Evolutionary conservation across 2,113 vertebrate genomes (phyloP), one percentile per base, ranked within the genome.

Genomic region (Ibidorhyncha struthersii): DNA sequence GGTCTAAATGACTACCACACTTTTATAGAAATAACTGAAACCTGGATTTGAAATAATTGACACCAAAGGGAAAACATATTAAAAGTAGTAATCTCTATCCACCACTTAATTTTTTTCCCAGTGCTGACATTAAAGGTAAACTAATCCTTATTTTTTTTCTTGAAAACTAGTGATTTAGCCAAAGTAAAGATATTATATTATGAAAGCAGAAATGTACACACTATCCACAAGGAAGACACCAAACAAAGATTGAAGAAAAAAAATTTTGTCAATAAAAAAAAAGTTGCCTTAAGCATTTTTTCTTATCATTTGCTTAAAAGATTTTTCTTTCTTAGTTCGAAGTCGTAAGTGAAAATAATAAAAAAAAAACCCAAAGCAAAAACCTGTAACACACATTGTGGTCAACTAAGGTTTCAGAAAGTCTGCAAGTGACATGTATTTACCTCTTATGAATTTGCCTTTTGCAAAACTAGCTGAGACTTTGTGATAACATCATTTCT

Each of bases 21-120:
- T 97, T 97, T 97, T 95, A 93, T 18, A 98, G 93, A 97, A 98
- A 97, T 97, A 97, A 95, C 71, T 94, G 70, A 96, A 98, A 97
- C 92, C 59, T 95, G 95, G 74, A 96, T 98, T 98, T 97, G 95
- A 98, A 98, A 97, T 98, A 98, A 98, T 98, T 98, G 97, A 97
- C 78, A 98, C 97, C 95, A 94, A 97, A 97, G 98, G 97, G 97
- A 98, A 98, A 98, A 97, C 89, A 93, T 95, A 94, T 96, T 98
- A 96, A 97, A 98, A 87, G 61, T 93, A 90, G 77, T 87, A 93
- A 96, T 98, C 86, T 97, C 94, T 95, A 96, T 92, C 67, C 73
- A 94, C n/a, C 6, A 13, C 47, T 86, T 96, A 95, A 52, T 94
- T 85, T 83, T 87, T 92, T 96, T 95, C 90, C 76, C 89, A 94